Conservation (phyloP, 2,888 invertebrate species). For the Eupithecia insigniata region DNA sequence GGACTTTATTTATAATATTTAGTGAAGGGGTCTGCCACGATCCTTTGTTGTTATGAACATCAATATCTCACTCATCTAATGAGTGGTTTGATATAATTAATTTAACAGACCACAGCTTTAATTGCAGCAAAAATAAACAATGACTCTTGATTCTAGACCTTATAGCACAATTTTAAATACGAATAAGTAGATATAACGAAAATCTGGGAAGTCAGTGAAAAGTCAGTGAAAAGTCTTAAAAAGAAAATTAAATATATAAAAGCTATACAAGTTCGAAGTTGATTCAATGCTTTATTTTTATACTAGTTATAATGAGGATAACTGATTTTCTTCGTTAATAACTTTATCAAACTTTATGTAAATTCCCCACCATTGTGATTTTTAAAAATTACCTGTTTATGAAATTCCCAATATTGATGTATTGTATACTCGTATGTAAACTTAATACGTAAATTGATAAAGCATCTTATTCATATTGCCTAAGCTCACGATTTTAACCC, state of each 20-base stretch:
- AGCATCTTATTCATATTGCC: background rate
- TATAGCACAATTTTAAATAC: background rate
- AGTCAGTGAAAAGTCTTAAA: no score
- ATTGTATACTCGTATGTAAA: background rate
- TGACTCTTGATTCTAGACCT: background rate
- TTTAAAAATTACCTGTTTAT: background rate
- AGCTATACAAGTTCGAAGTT: background rate
- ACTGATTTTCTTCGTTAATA: background rate
- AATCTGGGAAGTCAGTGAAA: no score
- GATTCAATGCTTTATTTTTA: background rate
- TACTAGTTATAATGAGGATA: background rate
- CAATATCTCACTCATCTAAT: background rate
- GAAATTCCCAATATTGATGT: conserved; percentile 4
- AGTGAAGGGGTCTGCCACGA: background rate
- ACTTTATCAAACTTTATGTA: background rate
- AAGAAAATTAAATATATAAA: background rate
- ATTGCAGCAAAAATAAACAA: background rate
- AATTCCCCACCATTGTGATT: background rate
- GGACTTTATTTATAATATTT: no score
- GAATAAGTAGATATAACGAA: background rate
- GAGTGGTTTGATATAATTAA: background rate
- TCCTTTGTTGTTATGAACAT: background rate
- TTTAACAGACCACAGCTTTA: background rate
- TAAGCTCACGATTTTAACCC: background rate
- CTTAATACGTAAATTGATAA: background rate